A percentile compares a stretch with the other conserved stretches of the same genome.
These are phyloP conservation scores for Cirrhinus mrigala DNA, from an alignment of 2,797 vertebrate species.

Conservation along the genomic window DNA sequence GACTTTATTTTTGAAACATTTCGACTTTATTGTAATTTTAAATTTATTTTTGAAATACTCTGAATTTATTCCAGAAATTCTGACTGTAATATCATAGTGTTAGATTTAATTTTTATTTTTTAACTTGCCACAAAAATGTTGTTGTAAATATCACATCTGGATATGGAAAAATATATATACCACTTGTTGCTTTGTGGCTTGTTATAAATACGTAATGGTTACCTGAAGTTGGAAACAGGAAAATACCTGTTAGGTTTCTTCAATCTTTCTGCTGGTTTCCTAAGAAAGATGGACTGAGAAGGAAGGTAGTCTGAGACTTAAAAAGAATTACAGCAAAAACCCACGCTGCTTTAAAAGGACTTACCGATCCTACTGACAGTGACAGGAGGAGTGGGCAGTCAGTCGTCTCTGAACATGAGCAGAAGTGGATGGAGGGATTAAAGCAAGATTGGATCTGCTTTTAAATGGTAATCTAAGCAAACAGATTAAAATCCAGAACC, in stretches of 20 bases:
- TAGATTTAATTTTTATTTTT: too few relatives aligned
- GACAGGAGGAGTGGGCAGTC: slow-evolving; percentile 16
- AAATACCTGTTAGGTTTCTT: not conserved
- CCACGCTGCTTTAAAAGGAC: slow-evolving; percentile 4
- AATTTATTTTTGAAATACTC: too few relatives aligned
- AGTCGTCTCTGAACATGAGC: slow-evolving; percentile 39
- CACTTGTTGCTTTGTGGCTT: not conserved
- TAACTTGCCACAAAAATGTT: too few relatives aligned
- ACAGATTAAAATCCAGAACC: slow-evolving; percentile 57
- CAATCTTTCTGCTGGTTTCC: not conserved
- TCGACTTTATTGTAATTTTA: too few relatives aligned
- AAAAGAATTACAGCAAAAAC: slow-evolving; percentile 35
- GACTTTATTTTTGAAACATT: too few relatives aligned
- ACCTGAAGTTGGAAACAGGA: not conserved
- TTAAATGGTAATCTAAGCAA: slow-evolving; percentile 58
- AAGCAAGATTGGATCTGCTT: slow-evolving; percentile 58
- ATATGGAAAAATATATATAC: not conserved
- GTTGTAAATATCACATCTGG: not conserved
- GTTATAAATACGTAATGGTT: not conserved
- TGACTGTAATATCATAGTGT: too few relatives aligned
- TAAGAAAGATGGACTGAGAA: not conserved
- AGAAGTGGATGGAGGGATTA: slow-evolving; percentile 45
- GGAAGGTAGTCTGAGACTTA: slow-evolving; percentile 8
- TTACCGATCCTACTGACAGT: not conserved
- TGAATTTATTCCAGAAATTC: too few relatives aligned